Base-by-base conservation (phyloP, 2,888 invertebrate genomes). In the Drosophila acutilabella region DNA sequence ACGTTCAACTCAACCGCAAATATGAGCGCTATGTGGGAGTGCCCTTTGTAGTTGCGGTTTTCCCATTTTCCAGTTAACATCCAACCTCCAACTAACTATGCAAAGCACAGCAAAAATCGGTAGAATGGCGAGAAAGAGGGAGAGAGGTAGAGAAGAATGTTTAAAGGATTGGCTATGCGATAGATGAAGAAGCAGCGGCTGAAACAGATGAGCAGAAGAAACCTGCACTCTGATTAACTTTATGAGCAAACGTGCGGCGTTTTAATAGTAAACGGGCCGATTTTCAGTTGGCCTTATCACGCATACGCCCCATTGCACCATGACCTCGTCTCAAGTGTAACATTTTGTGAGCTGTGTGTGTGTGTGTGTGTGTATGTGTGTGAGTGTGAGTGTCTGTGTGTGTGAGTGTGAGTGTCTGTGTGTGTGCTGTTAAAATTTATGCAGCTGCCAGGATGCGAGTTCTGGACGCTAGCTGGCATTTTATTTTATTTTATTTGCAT, bases 401-500 rank as follows among this genome's bases (percentile, higher is more conserved):
- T 26, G 58, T 60, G 75, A 78, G 68, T 40, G 51, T 40, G 41
- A 73, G 59, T 81, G 68, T 40, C 45, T 48, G 33, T 51, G 50
- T 41, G 48, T 26, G 58, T 60, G 75, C 86, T 81, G 71, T 74
- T 82, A 54, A 83, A 83, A 83, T 83, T 85, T 83, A 83, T 83
- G 83, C 88, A 82, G 82, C 77, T 77, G 75, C 71, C 75, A 79
- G 71, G 62, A 76, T 64, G 62, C 56, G 52, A 54, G 56, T 65
- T 62, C 70, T 72, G 77, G 74, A 75, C 74, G 64, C 74, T 72
- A 53, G 74, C 74, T 76, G 78, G 78, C 76, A 59, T 81, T 75
- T 85, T 80, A 88, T 83, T 83, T 83, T 87, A 85, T 85, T 89
- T 89, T 89, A 85, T 85, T 85, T 85, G 85, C 85, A 85, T 85